Conservation (phyloP, 2,113 vertebrate species). For the Catagonus wagneri region DNA sequence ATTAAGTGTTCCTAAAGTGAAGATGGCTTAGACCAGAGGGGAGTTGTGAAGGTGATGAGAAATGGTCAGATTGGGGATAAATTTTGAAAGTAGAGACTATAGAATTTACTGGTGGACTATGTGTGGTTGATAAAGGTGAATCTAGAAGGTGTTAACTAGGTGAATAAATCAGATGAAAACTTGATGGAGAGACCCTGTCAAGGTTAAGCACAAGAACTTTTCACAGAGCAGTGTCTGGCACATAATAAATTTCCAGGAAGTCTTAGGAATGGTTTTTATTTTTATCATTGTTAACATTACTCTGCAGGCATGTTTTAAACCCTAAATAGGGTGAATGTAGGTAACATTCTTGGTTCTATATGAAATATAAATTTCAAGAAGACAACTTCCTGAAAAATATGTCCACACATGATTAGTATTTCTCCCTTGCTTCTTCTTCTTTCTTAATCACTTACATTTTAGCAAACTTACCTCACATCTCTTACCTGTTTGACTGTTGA, state of each 20-base stretch:
- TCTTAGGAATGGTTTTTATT: not conserved
- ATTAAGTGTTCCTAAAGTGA: not conserved
- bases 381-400: not conserved
- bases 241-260: not conserved
- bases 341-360: not conserved
- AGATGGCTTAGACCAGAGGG: not conserved
- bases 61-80: not conserved
- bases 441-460: not conserved
- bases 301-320: not conserved
- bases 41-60: not conserved
- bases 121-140: not conserved
- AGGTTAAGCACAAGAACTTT: not conserved
- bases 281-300: not conserved
- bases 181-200: not conserved
- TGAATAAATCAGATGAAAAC: not conserved
- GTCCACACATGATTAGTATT: not conserved
- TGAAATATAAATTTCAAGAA: not conserved
- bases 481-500: not conserved
- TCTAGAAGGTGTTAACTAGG: not conserved
- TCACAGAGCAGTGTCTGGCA: not conserved
- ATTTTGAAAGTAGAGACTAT: not conserved
- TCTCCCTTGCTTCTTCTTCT: not conserved
- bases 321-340: not conserved
- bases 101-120: not conserved
- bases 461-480: not conserved